Percentiles rank a stretch among this genome's conserved stretches.
These are phyloP conservation scores for Barbus barbus DNA, from an alignment of 2,113 vertebrate genomes.

Conservation along the genomic window DNA sequence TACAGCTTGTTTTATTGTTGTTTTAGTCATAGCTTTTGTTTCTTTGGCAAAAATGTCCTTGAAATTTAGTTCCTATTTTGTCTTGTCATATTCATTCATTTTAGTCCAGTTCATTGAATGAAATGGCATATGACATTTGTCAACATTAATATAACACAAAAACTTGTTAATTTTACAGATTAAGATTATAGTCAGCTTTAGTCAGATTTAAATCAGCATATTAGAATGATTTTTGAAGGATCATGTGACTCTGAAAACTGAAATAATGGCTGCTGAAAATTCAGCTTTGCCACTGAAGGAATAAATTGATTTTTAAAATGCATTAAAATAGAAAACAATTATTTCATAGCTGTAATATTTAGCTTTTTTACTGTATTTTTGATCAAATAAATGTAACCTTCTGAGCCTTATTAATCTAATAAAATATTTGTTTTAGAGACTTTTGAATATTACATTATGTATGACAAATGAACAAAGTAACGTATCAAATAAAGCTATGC, in stretches of 20 bases:
- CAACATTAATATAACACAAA: no score
- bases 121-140: no score
- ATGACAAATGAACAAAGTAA: background rate
- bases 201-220: no score
- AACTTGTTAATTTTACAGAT: no score
- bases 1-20: background rate
- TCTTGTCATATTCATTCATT: background rate
- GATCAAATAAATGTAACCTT: background rate
- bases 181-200: no score
- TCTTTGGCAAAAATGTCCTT: background rate
- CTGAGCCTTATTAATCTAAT: background rate
- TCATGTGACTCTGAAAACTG: no score
- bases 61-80: background rate
- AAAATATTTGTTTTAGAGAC: background rate
- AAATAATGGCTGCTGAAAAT: no score
- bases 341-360: background rate
- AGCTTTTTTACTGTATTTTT: background rate
- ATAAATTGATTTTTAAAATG: no score
- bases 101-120: no score
- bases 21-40: background rate
- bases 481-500: conserved; percentile 11
- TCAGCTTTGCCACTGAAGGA: no score
- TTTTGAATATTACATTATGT: background rate
- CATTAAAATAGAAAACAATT: no score
- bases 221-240: no score